Conservation (phyloP, 2,113 vertebrate species). For the Myrmophylax atrothorax region DNA sequence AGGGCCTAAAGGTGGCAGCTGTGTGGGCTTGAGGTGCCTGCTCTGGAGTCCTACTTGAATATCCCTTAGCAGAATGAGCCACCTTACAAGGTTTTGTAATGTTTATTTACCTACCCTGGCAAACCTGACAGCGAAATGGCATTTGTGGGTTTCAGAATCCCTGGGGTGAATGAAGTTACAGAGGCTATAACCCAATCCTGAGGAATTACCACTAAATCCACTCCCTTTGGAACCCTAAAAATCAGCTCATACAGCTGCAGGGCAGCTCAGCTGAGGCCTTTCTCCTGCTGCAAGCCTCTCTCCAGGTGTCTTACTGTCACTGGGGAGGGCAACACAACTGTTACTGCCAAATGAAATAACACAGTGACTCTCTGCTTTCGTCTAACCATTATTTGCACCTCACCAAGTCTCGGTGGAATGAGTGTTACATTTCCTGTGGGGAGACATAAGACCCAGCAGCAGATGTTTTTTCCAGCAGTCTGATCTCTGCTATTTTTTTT, state of each 20-base stretch:
- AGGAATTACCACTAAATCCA: background rate
- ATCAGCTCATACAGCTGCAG: background rate
- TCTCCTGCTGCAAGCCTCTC: background rate
- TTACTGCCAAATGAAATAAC: background rate
- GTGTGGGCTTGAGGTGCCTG: background rate
- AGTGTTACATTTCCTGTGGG: background rate
- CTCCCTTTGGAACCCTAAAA: background rate
- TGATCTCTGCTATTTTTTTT: background rate
- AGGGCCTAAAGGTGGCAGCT: background rate
- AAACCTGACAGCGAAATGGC: background rate
- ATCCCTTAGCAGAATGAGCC: background rate
- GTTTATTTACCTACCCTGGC: background rate
- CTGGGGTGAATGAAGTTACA: background rate
- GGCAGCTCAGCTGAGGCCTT: rapidly evolving
- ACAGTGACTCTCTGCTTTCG: background rate
- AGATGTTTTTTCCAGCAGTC: background rate
- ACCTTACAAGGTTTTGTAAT: background rate
- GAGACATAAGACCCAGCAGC: background rate
- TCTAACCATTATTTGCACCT: background rate
- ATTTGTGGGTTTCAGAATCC: background rate
- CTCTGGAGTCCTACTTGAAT: background rate
- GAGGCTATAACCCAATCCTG: background rate
- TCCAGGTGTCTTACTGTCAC: background rate
- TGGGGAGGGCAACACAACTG: background rate
- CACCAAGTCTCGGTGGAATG: background rate